Evolutionary conservation across 2,797 vertebrate genomes (phyloP), one percentile per base, ranked within the genome.

Genomic region (Anolis apletophallus): DNA sequence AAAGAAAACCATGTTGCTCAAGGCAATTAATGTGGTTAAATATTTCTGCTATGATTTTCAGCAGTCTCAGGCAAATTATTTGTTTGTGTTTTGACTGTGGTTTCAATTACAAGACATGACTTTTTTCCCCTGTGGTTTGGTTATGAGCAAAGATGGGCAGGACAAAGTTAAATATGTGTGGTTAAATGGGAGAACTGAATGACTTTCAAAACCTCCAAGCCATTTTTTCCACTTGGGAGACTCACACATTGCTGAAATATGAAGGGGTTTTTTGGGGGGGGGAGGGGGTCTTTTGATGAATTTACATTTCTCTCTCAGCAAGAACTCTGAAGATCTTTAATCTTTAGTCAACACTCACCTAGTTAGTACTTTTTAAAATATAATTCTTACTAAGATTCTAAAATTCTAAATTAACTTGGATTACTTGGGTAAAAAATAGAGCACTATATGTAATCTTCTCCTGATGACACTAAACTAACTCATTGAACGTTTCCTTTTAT

Each of bases 261-360:
- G 59, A 26, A 67, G 67, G 16, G 67, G 26, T 36, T 7, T 40
- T 80, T 80, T 34, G 19, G 52, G n/a, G n/a, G n/a, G n/a, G n/a
- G n/a, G n/a, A n/a, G n/a, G n/a, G n/a, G n/a, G 75, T 77, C 77
- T 59, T 78, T 64, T 64, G 34, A 34, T 61, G 13, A 80, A 67
- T 50, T 8, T 67, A 29, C 40, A n/a, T n/a, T n/a, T n/a, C n/a
- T n/a, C 59, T 19, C 59, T 67, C 16, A 29, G 79, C 50, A 36
- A 80, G 17, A 26, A 3, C 36, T 32, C 40, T 80, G 26, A 64
- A 50, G 7, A 29, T 19, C 61, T 64, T 64, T 64, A 64, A 29
- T 19, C 61, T 64, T 64, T 64, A 64, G 61, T 64, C 9, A 64
- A 29, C 1, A 26, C 61, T 64, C 36, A 36, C 77, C 26, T 12